A percentile compares a stretch with the other conserved stretches of the same genome.
Conservation (phyloP, 2,113 vertebrate genomes). For the Macquaria ambigua region DNA sequence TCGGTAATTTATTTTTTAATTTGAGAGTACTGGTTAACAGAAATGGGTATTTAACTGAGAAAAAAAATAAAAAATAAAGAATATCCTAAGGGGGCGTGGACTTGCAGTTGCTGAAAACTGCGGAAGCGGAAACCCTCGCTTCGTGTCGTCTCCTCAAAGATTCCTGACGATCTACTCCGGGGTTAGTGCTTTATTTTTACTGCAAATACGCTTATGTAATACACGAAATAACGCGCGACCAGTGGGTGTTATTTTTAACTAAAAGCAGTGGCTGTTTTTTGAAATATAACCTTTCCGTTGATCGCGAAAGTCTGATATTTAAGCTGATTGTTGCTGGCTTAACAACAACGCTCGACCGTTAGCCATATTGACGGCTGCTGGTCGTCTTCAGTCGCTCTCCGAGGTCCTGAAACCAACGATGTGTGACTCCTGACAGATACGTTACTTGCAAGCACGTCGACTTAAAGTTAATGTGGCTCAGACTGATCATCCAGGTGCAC, state of each 20-base stretch:
- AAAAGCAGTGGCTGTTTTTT: fast-evolving
- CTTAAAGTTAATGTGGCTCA: neutral
- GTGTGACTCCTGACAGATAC: neutral
- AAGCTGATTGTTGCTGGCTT: conserved; percentile 2
- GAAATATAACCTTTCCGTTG: fast-evolving
- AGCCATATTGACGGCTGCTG: conserved; percentile 61
- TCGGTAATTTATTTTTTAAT: fast-evolving
- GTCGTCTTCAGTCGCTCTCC: conserved; percentile 72
- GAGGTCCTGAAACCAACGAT: conserved; percentile 75
- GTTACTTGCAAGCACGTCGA: neutral
- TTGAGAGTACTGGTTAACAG: neutral
- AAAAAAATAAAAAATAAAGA: neutral
- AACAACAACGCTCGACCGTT: conserved; percentile 26
- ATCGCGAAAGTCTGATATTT: neutral
- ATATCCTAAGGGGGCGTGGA: conserved; percentile 32
- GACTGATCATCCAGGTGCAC: fast-evolving
- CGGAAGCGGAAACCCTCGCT: conserved; percentile 73
- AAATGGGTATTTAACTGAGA: neutral
- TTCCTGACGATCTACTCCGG: conserved; percentile 35
- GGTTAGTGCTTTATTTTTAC: conserved; percentile 53
- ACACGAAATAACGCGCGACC: fast-evolving
- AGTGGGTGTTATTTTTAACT: fast-evolving
- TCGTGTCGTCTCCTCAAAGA: conserved; percentile 61
- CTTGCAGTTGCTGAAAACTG: conserved; percentile 37
- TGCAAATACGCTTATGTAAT: neutral